Conservation (phyloP, 2,797 vertebrate genomes). For the Acrocephalus scirpaceus region DNA sequence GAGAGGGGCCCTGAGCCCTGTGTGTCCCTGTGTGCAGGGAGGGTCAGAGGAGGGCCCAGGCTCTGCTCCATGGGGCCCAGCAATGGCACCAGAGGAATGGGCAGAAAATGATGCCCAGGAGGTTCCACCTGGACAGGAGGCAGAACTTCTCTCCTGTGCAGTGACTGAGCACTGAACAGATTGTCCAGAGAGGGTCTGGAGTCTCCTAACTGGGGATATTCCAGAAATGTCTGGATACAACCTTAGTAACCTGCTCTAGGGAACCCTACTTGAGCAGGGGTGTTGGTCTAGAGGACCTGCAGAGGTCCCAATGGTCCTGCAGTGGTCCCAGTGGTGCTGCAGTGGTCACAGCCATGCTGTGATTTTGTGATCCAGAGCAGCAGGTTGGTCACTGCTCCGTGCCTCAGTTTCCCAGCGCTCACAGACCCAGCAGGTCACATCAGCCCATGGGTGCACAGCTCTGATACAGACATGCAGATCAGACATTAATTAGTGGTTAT, state of each 20-base stretch:
- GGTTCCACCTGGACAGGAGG: rapidly evolving
- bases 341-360: neutral
- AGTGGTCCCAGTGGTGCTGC: neutral
- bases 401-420: neutral
- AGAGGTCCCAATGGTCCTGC: neutral
- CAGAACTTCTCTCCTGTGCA: neutral
- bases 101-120: neutral
- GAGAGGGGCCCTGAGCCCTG: neutral
- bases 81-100: rapidly evolving
- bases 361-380: neutral
- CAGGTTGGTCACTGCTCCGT: neutral
- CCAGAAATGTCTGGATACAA: rapidly evolving
- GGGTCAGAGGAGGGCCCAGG: neutral
- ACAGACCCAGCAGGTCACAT: neutral
- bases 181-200: rapidly evolving
- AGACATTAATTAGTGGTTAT: neutral
- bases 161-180: rapidly evolving
- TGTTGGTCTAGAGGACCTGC: neutral
- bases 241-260: neutral
- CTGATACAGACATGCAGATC: too few species aligned
- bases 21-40: neutral
- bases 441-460: neutral
- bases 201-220: neutral
- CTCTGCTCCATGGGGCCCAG: neutral
- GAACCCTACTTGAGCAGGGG: neutral